These are phyloP conservation scores for Apostichopus japonicus DNA, from an alignment of 35 echinoderm and acorn worm genomes.

Conservation along the genomic window DNA sequence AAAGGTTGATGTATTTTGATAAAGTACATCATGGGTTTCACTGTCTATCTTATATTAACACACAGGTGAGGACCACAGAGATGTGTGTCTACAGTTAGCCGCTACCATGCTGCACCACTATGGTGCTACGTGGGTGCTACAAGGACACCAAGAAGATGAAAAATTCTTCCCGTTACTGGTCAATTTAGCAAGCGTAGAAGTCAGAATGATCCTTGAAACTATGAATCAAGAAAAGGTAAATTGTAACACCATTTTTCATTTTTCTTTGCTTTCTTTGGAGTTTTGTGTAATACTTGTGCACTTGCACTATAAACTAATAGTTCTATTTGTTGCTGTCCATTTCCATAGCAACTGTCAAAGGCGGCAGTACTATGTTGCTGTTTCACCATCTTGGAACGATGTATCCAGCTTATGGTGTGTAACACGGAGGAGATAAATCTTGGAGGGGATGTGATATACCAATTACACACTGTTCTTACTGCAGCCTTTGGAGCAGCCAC, in stretches of 20 bases:
- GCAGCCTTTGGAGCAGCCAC: conserved; percentile 87
- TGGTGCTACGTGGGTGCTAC: conserved; percentile 76
- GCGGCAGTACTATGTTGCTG: conserved; percentile 75
- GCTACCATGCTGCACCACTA: conserved; percentile 77
- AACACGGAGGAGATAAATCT: conserved; percentile 62
- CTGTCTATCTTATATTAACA: too few species aligned
- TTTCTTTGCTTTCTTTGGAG: too few species aligned
- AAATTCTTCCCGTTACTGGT: conserved; percentile 83
- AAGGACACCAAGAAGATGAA: conserved; percentile 53
- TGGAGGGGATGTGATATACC: conserved; percentile 69
- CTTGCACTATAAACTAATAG: too few species aligned
- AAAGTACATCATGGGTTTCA: too few species aligned
- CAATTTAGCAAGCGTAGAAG: conserved; percentile 84
- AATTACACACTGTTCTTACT: conserved; percentile 83
- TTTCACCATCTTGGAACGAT: conserved; percentile 80
- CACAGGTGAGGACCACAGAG: conserved; percentile 80
- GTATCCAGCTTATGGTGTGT: conserved; percentile 76
- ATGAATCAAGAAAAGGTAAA: conserved; percentile 59
- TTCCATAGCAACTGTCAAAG: conserved; percentile 66
- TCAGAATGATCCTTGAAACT: conserved; percentile 87
- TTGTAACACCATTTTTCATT: too few species aligned
- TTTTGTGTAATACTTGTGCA: too few species aligned
- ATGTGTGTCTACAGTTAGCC: conserved; percentile 70
- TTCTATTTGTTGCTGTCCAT: not conserved
- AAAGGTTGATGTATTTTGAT: too few species aligned